phyloP scores from a whole-genome alignment of 2,797 vertebrate genomes.

The Acipenser transmontanus region DNA sequence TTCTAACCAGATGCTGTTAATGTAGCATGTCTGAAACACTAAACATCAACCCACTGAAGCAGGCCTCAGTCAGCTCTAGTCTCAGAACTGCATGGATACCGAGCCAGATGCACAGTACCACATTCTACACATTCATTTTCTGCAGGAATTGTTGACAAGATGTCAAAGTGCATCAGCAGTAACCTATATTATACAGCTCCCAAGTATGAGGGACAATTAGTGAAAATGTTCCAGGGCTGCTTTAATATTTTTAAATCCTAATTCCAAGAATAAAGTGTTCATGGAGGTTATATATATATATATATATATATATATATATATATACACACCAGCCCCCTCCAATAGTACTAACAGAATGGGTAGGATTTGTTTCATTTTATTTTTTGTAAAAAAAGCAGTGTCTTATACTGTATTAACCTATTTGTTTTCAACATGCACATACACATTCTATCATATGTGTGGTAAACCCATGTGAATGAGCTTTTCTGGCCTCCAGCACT shows the following conservation, averaged over 20 bases:
- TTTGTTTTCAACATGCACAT: too few species aligned
- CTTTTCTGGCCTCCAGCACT: too few species aligned
- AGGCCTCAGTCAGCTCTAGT: slow-evolving; percentile 51
- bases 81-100: slow-evolving; percentile 49
- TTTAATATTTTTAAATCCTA: slow-evolving; percentile 23
- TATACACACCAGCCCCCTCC: too few species aligned
- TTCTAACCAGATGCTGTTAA: slow-evolving; percentile 81
- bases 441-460: too few species aligned
- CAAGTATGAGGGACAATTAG: slow-evolving; percentile 20
- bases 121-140: slow-evolving; percentile 40
- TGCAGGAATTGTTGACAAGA: slow-evolving; percentile 53
- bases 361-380: too few species aligned
- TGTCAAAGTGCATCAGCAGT: slow-evolving; percentile 38
- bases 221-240: slow-evolving; percentile 21
- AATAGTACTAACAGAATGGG: too few species aligned
- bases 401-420: too few species aligned
- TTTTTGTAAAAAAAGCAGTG: too few species aligned
- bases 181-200: slow-evolving; percentile 25
- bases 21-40: slow-evolving; percentile 80
- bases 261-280: slow-evolving; percentile 26
- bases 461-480: too few species aligned
- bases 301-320: too few species aligned
- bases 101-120: slow-evolving; percentile 44
- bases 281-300: not conserved
- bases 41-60: slow-evolving; percentile 67